phyloP scores from a whole-genome alignment of 2,113 vertebrate species.

The Elephas maximus region DNA sequence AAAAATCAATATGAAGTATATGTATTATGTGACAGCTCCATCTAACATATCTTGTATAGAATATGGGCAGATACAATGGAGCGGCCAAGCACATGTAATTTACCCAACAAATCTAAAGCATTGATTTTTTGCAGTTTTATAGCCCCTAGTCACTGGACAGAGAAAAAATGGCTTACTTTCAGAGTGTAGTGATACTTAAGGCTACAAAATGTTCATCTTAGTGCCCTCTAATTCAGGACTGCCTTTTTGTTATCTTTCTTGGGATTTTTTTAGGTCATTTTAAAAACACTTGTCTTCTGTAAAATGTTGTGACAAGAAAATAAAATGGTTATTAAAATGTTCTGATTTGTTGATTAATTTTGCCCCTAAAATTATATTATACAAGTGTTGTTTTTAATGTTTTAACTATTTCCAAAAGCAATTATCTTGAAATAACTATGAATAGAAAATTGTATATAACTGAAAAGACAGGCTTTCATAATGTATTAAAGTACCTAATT shows the following conservation, averaged over 20 bases:
- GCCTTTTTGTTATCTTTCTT: slow-evolving; percentile 89
- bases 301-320: slow-evolving; percentile 82
- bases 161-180: slow-evolving; percentile 93
- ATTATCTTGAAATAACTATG: slow-evolving; percentile 81
- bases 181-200: slow-evolving; percentile 92
- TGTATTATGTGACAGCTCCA: slow-evolving; percentile 93
- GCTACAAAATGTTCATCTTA: slow-evolving; percentile 91
- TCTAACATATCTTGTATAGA: slow-evolving; percentile 92
- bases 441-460: slow-evolving; percentile 84
- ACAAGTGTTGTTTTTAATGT: slow-evolving; percentile 79
- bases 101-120: slow-evolving; percentile 93
- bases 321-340: slow-evolving; percentile 83
- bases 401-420: slow-evolving; percentile 84
- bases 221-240: slow-evolving; percentile 91
- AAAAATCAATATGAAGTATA: slow-evolving; percentile 94
- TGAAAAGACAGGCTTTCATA: slow-evolving; percentile 82
- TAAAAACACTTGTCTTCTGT: slow-evolving; percentile 74
- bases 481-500: slow-evolving; percentile 80
- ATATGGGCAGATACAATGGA: slow-evolving; percentile 95
- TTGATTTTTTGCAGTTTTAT: slow-evolving; percentile 96
- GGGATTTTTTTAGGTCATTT: slow-evolving; percentile 94
- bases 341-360: slow-evolving; percentile 83
- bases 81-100: slow-evolving; percentile 95
- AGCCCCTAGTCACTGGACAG: slow-evolving; percentile 94
- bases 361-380: slow-evolving; percentile 77